These are phyloP conservation scores for Eumerus sabulonum DNA, from an alignment of 2,888 invertebrate species.

Conservation along the genomic window DNA sequence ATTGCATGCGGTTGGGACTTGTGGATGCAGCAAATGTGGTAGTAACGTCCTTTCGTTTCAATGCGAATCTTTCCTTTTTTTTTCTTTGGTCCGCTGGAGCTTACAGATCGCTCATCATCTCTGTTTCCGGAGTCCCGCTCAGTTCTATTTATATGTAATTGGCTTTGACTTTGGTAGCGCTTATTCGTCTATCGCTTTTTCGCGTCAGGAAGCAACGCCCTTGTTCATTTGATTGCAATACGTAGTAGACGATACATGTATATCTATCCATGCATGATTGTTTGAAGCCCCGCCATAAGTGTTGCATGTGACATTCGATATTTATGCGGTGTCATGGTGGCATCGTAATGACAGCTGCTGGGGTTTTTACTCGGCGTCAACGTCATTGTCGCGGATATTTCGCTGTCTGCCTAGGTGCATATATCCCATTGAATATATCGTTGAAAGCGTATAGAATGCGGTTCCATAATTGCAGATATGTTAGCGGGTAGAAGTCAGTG, in stretches of 20 bases:
- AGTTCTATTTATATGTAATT: constrained; percentile 36
- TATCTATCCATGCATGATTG: too few relatives aligned
- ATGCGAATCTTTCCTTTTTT: too few relatives aligned
- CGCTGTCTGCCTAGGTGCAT: constrained; percentile 17
- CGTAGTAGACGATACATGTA: background rate
- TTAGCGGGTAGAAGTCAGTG: constrained; percentile 23
- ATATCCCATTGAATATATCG: constrained; percentile 14
- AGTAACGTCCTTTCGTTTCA: constrained; percentile 17
- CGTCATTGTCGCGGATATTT: too few relatives aligned
- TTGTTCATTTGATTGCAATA: constrained; percentile 31
- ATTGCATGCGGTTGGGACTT: constrained; percentile 8
- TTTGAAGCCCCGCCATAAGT: constrained; percentile 26
- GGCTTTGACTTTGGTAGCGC: constrained; percentile 26
- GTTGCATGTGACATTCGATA: constrained; percentile 47
- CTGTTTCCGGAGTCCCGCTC: constrained; percentile 13
- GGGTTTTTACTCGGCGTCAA: background rate
- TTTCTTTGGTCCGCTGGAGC: too few relatives aligned
- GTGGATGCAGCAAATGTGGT: background rate
- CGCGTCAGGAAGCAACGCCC: constrained; percentile 1
- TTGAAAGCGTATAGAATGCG: constrained; percentile 11
- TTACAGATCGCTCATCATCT: too few relatives aligned
- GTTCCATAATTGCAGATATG: constrained; percentile 41
- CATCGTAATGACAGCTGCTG: background rate
- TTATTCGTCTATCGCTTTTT: constrained; percentile 3
- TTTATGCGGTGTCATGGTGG: constrained; percentile 17